Evolutionary conservation across 2,888 invertebrate genomes (phyloP).

Genomic region (Tiliacea citrago): DNA sequence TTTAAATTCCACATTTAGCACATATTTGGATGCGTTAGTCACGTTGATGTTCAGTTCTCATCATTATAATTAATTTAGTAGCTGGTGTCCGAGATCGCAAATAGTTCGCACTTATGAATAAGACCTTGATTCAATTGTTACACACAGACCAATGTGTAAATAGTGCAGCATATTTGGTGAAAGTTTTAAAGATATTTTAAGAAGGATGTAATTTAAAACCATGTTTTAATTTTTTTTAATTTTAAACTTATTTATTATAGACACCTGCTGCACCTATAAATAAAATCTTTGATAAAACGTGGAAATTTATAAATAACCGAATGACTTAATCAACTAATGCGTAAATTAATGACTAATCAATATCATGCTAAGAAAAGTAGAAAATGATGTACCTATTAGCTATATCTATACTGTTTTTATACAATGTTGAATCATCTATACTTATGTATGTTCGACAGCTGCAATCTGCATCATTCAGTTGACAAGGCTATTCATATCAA

Average conservation of each 20-base stretch:
- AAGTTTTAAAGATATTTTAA: slow-evolving; percentile 50
- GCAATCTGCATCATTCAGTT: slow-evolving; percentile 41
- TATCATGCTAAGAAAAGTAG: slow-evolving; percentile 6
- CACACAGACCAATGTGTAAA: slow-evolving; percentile 55
- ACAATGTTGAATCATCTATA: slow-evolving; percentile 21
- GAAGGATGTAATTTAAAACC: not conserved
- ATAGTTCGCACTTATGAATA: slow-evolving; percentile 72
- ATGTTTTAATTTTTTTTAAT: not conserved
- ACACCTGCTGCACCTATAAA: not conserved
- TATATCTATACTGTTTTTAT: slow-evolving; percentile 1
- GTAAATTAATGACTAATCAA: slow-evolving; percentile 29
- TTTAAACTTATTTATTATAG: not conserved
- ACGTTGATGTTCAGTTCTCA: slow-evolving; percentile 38
- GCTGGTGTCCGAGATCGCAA: slow-evolving; percentile 61
- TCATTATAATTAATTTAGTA: slow-evolving; percentile 59
- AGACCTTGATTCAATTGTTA: slow-evolving; percentile 76
- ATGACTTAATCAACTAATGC: slow-evolving; percentile 14
- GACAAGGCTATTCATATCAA: slow-evolving; percentile 53
- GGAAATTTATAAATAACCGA: not conserved
- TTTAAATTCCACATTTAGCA: slow-evolving; percentile 46
- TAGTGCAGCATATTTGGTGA: slow-evolving; percentile 62
- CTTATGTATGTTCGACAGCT: slow-evolving; percentile 32
- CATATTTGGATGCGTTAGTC: slow-evolving; percentile 47
- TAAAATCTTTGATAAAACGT: no score
- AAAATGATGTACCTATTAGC: slow-evolving; percentile 10